These are phyloP conservation scores for Trachymyrmex cornetzi DNA, from an alignment of 1,140 invertebrate genomes.

Conservation along the genomic window DNA sequence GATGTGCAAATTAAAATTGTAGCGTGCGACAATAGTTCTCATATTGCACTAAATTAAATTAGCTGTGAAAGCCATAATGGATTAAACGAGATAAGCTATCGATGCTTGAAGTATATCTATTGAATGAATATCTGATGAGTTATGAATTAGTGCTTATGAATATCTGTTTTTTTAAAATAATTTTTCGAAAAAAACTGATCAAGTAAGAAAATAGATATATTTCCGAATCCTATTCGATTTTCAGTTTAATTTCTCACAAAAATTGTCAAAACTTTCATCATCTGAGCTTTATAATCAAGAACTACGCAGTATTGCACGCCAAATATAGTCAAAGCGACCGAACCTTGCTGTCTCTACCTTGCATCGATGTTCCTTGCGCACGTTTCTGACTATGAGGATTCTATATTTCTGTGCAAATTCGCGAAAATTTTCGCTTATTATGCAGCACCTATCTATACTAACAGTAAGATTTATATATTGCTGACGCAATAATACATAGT, in stretches of 20 bases:
- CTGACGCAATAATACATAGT: neutral
- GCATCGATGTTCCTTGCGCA: conserved; percentile 63
- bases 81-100: neutral
- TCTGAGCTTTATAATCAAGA: neutral
- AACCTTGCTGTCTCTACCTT: conserved; percentile 74
- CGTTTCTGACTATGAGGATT: conserved; percentile 50
- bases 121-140: too few species aligned
- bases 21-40: neutral
- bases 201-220: neutral
- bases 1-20: neutral
- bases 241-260: neutral
- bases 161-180: neutral
- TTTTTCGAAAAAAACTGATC: neutral
- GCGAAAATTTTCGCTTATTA: conserved; percentile 23
- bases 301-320: neutral
- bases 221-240: conserved; percentile 4
- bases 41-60: neutral
- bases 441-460: neutral
- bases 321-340: conserved; percentile 7
- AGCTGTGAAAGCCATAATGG: neutral
- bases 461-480: neutral
- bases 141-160: neutral
- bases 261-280: neutral
- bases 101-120: neutral
- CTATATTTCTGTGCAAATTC: neutral